Evolutionary conservation across 2,888 invertebrate genomes (phyloP), one percentile per base, ranked within the genome.

Genomic region (Thecocarcelia acutangulata): DNA sequence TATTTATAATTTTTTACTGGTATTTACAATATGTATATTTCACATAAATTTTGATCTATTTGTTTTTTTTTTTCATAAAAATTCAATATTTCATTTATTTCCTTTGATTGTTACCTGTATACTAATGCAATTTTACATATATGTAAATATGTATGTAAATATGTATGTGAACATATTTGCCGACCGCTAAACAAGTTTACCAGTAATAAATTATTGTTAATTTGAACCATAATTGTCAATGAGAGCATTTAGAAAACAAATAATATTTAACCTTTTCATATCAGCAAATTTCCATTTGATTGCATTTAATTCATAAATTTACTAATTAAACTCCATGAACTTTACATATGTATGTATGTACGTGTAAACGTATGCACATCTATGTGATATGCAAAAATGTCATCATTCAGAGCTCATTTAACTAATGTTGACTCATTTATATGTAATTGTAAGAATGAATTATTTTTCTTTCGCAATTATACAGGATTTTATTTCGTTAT

Each of bases 291-390:
- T 76, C 70, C 76, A 73, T 76, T 81, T 68, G 56, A 72, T 73
- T 76, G 68, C 54, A 52, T 73, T 46, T 61, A 73, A 69, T 58
- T 61, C 15, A 56, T 63, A 63, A 80, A 63, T 74, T 69, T 66
- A 58, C 82, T 75, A 78, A 82, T 82, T 82, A 82, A 82, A 78
- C 82, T 82, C 70, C 52, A 58, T 78, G 82, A 82, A 82, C 82
- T 78, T 74, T 59, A 74, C 70, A 64, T 66, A 24, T 11, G 33
- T 19, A 61, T 2, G 9, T 2, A 42, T 9, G 9, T 33, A 8
- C 9, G 33, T 33, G 9, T 33, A 8, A 6, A 3, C 5, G 8
- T 33, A 33, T 19, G 37, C 11, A 52, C 12, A 52, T 28, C 28
- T 6, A 28, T 6, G 6, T 28, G 9, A 42, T 33, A 44, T 28